Evolutionary conservation across 2,113 vertebrate genomes (phyloP).

Genomic region (Todiramphus chloris): DNA sequence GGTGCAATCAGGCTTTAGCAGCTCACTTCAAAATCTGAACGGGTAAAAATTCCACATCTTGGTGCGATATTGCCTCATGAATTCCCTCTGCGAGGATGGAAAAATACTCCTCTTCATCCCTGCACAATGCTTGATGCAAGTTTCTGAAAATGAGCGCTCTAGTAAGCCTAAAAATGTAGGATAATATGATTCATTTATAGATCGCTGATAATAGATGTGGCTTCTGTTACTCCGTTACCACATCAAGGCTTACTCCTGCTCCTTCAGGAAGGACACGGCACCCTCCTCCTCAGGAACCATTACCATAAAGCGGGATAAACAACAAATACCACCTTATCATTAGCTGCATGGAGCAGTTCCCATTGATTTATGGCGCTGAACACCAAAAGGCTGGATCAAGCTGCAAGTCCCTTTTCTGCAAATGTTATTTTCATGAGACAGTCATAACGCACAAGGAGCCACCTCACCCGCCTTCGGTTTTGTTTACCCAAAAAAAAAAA

Average conservation of each 20-base stretch:
- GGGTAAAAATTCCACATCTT: conserved; percentile 53
- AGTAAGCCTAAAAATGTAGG: conserved; percentile 55
- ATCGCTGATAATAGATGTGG: conserved; percentile 51
- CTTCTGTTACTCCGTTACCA: conserved; percentile 52
- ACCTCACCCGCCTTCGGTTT: neutral
- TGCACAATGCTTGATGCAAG: conserved; percentile 54
- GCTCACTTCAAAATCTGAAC: conserved; percentile 33
- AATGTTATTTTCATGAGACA: neutral
- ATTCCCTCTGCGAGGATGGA: conserved; percentile 52
- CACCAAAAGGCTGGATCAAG: conserved; percentile 7
- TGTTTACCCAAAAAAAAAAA: neutral
- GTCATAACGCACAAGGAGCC: neutral
- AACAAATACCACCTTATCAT: conserved; percentile 47
- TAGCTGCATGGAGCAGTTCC: conserved; percentile 33
- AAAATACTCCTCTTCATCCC: conserved; percentile 68
- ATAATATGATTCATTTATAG: conserved; percentile 58
- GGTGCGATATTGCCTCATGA: conserved; percentile 3
- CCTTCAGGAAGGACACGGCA: conserved; percentile 46
- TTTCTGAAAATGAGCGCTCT: conserved; percentile 69
- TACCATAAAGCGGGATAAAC: conserved; percentile 65
- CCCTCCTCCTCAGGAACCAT: conserved; percentile 52
- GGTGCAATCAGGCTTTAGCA: conserved; percentile 34
- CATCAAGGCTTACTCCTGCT: conserved; percentile 38
- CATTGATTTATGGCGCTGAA: conserved; percentile 61
- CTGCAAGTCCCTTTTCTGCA: neutral